Evolutionary conservation across 2,888 invertebrate genomes (phyloP).

Genomic region (Lithophane semibrunnea): DNA sequence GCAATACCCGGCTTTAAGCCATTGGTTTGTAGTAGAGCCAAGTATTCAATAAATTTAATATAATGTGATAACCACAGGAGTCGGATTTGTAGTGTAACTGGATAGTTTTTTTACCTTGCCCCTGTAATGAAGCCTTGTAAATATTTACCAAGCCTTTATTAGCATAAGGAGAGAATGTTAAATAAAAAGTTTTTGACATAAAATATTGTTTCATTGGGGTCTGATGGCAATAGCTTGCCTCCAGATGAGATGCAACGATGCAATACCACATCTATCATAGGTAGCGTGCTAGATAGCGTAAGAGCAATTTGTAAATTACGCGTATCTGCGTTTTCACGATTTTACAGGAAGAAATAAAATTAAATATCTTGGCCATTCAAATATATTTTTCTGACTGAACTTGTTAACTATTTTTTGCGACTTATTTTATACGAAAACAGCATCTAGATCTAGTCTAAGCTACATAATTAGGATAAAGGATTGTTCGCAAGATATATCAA

Average conservation of each 20-base stretch:
- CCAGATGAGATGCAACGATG: background rate
- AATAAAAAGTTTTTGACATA: conserved; percentile 87
- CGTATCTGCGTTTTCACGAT: too few species aligned
- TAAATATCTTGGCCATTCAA: too few species aligned
- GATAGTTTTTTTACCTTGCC: conserved; percentile 90
- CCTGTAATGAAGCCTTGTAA: conserved; percentile 89
- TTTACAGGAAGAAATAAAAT: too few species aligned
- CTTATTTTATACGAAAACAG: too few species aligned
- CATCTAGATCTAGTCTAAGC: too few species aligned
- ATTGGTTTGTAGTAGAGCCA: conserved; percentile 77
- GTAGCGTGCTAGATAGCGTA: too few species aligned
- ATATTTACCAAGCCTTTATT: conserved; percentile 90
- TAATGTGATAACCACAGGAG: conserved; percentile 84
- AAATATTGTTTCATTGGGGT: conserved; percentile 80
- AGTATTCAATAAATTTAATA: conserved; percentile 78
- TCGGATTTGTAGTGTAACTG: conserved; percentile 83
- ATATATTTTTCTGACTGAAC: too few species aligned
- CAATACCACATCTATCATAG: background rate
- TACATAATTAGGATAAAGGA: too few species aligned
- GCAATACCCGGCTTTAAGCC: conserved; percentile 73
- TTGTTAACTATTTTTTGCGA: too few species aligned
- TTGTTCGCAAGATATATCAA: too few species aligned
- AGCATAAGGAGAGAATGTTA: conserved; percentile 88
- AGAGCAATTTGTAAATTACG: too few species aligned
- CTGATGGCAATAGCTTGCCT: background rate